Conservation (phyloP, 2,888 invertebrate genomes). For the Frankliniella fusca region DNA sequence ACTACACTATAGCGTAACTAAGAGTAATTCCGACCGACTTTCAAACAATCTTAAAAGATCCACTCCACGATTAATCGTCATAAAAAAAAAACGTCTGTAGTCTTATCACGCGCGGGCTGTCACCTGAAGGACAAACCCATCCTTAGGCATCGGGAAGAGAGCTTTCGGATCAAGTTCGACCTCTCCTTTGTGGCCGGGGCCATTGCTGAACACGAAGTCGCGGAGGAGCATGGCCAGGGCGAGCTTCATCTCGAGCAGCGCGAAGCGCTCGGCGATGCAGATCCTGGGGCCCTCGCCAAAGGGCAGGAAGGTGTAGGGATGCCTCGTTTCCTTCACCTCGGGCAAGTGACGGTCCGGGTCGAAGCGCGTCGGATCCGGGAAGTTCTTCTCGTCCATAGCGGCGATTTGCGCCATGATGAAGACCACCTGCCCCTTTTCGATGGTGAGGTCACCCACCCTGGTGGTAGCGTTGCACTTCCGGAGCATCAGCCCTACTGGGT, state of each 20-base stretch:
- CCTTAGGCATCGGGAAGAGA: not conserved
- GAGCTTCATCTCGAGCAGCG: conserved; percentile 9
- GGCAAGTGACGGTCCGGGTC: not conserved
- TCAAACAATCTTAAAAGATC: too few species aligned
- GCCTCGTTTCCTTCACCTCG: not conserved
- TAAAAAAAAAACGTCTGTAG: too few species aligned
- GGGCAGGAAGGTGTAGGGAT: conserved; percentile 42
- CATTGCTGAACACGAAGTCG: not conserved
- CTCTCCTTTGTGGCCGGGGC: not conserved
- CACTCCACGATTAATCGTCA: too few species aligned
- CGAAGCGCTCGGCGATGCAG: conserved; percentile 41
- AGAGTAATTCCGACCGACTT: too few species aligned
- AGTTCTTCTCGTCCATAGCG: not conserved
- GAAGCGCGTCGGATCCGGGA: not conserved
- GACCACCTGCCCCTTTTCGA: not conserved
- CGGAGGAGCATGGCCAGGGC: not conserved
- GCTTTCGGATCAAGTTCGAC: not conserved
- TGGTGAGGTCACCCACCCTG: not conserved
- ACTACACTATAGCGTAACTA: too few species aligned
- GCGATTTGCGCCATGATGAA: not conserved
- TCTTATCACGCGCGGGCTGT: too few species aligned
- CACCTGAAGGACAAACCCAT: not conserved
- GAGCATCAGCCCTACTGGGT: not conserved
- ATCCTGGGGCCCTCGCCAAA: conserved; percentile 49
- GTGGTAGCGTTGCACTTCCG: conserved; percentile 9